Evolutionary conservation across 2,888 invertebrate genomes (phyloP), one percentile per base, ranked within the genome.

Genomic region (Thera obeliscata): DNA sequence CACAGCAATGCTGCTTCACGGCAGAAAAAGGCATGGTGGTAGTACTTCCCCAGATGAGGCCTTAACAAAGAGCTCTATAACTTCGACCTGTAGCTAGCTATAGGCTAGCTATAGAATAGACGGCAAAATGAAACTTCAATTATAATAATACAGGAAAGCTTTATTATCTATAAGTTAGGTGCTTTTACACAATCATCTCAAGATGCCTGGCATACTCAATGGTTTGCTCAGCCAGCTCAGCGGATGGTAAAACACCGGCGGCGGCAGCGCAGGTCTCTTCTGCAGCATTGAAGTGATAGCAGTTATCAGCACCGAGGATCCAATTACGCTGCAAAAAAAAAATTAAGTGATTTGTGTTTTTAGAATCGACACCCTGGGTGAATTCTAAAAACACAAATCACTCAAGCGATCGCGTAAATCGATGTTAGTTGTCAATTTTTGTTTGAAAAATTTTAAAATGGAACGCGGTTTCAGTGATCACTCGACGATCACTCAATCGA

Each of bases 151-250:
- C 50, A 49, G 12, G 33, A 52, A 52, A 52, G 8, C 54, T 70
- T 72, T 74, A 72, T 67, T 72, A 61, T 12, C 59, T 55, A 38
- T 56, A 57, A 35, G 36, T n/a, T 50, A 49, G 12, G n/a, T 46
- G 9, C 50, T n/a, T 48, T 95, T 96, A 99, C 71, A 99, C 99
- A 94, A 99, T 99, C 98, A 99, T 99, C 94, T 99, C 99, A 77
- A 99, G 95, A 94, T 99, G 99, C 83, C 97, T 96, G 2, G 99
- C 99, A 90, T 99, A 99, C 85, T 98, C 98, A 78, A 99, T 97
- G 22, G 98, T 97, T 88, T 99, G 98, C 81, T 97, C 96, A 0
- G 99, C 98, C 46, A 99, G 94, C 82, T 98, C 97, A 43, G 95
- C 94, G 6, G 99, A 98, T 0, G 99, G 99, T 76, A 99, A 95